Evolutionary conservation across 2,888 invertebrate species (phyloP), one percentile per base, ranked within the genome.

Genomic region (Diarsia rubi): DNA sequence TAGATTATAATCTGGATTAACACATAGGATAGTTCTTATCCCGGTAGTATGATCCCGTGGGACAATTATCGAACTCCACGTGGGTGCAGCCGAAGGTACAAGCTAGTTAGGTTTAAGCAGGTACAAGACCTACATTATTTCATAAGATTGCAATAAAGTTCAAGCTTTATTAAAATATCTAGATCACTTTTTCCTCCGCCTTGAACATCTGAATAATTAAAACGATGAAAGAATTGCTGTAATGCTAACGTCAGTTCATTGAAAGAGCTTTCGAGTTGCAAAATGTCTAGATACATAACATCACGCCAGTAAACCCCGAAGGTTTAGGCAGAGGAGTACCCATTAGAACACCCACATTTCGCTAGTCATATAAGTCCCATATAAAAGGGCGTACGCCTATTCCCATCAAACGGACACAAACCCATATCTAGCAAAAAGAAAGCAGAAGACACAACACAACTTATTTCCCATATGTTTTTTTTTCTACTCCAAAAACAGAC

Each of bases 401-500:
- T 6, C 4, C 37, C 37, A 37, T 37, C 37, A 37, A 37, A 37
- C 5, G 37, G 37, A 6, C 37, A 37, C 37, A 37, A 37, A 37
- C 6, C 37, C 37, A 65, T n/a, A 4, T 27, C 19, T 54, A 16
- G 11, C 47, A 75, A n/a, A 72, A 49, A 14, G n/a, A n/a, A 21
- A 72, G 21, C 42, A 27, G n/a, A 31, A 54, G 14, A 73, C 16
- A n/a, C 54, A 45, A 21, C 49, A 54, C 9, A 47, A 24, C 27
- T 79, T 73, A 67, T 79, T 63, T 73, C 49, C 78, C 63, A 73
- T 14, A 57, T 49, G 73, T 63, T 3, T 63, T 64, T 62, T 54
- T 63, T 63, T 19, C 24, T 16, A 6, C 47, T 44, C 14, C 60
- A 44, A 79, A 62, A 62, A 67, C 45, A 45, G 44, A 67, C n/a